These are phyloP conservation scores for Tretioscincus oriximinensis DNA, from an alignment of 2,113 vertebrate genomes.

Conservation along the genomic window DNA sequence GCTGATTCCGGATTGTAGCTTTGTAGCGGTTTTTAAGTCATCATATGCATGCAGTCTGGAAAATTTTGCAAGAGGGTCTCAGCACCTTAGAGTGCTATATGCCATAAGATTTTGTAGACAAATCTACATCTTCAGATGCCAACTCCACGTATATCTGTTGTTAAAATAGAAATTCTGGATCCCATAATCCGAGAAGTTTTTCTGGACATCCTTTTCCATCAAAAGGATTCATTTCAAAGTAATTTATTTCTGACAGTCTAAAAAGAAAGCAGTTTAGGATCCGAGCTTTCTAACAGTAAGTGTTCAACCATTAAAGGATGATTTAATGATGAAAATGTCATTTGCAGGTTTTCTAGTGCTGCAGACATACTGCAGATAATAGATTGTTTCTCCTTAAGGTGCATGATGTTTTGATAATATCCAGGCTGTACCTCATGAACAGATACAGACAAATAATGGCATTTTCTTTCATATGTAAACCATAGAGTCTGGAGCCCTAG, in stretches of 20 bases:
- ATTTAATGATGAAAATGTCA: background rate
- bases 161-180: background rate
- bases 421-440: constrained; percentile 7
- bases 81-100: background rate
- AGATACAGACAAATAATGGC: constrained; percentile 36
- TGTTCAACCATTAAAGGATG: background rate
- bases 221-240: background rate
- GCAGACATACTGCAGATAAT: background rate
- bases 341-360: background rate
- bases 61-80: too few relatives aligned
- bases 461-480: too few relatives aligned
- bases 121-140: background rate
- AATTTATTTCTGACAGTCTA: background rate
- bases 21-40: too few relatives aligned
- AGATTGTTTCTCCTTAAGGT: background rate
- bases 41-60: too few relatives aligned
- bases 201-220: background rate
- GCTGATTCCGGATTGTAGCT: too few relatives aligned
- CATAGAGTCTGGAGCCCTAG: background rate
- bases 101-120: too few relatives aligned
- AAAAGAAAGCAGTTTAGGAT: background rate
- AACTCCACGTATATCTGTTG: background rate
- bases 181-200: too few relatives aligned
- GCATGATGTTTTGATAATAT: background rate
- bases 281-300: background rate